Conservation (phyloP, 2,888 invertebrate species). For the Macaria notata region DNA sequence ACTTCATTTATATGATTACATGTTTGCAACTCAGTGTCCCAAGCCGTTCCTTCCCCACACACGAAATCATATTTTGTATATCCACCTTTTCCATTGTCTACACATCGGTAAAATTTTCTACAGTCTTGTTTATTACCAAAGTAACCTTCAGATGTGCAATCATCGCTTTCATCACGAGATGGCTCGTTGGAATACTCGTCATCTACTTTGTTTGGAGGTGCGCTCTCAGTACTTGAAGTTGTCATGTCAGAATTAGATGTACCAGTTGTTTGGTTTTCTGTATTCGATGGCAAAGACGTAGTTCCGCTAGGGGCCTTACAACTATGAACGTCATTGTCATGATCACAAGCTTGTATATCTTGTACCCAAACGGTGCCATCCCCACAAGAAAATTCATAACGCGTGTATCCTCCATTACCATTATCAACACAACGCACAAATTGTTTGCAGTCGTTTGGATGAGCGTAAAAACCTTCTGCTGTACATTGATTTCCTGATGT, state of each 20-base stretch:
- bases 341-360: conserved; percentile 80
- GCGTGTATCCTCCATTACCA: conserved; percentile 69
- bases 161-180: conserved; percentile 34
- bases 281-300: conserved; percentile 32
- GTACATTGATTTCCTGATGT: conserved; percentile 60
- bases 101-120: conserved; percentile 76
- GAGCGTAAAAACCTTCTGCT: conserved; percentile 86
- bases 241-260: conserved; percentile 20
- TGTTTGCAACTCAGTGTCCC: conserved; percentile 76
- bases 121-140: conserved; percentile 70
- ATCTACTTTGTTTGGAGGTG: conserved; percentile 37
- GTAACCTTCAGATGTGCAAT: conserved; percentile 74
- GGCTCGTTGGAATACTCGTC: conserved; percentile 31
- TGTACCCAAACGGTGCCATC: conserved; percentile 87
- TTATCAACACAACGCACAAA: conserved; percentile 87
- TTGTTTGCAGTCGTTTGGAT: conserved; percentile 86
- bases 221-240: conserved; percentile 33
- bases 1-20: conserved; percentile 82
- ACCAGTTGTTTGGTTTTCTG: conserved; percentile 30
- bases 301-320: conserved; percentile 45
- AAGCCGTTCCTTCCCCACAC: conserved; percentile 83
- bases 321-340: conserved; percentile 48
- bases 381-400: conserved; percentile 84
- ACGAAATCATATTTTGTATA: conserved; percentile 78
- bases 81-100: conserved; percentile 65